Evolutionary conservation across 2,797 vertebrate species (phyloP), one percentile per base, ranked within the genome.

Genomic region (Microtus californicus): DNA sequence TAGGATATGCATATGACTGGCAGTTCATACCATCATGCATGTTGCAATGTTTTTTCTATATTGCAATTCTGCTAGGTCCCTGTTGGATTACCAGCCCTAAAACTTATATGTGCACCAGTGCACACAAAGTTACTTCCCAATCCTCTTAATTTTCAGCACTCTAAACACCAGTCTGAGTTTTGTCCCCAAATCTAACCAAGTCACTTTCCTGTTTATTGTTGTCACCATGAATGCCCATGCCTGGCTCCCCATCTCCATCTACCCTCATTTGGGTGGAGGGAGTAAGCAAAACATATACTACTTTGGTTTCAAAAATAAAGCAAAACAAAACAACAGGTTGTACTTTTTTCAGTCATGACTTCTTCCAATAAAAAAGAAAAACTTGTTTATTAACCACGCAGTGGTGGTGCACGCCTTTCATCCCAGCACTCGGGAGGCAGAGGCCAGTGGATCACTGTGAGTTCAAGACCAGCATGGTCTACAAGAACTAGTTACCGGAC

Each of bases 291-390:
- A 99, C 99, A 97, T 99, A 99, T 45, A 99, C 99, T 98, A 99
- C 99, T 98, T 99, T 99, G 96, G 99, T 99, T 98, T 99, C 99
- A 98, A 99, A 99, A 98, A 56, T 21, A 56, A 56, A 56, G 17
- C 17, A 56, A 56, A 56, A 56, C 6, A 99, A 99, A 95, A 99
- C 99, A 91, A 99, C 99, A 76, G 99, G 99, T 99, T 98, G 99
- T 99, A 78, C 99, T 99, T 97, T 99, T 99, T 93, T 99, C 99
- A 4, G 99, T 99, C 99, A 99, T 99, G 27, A 99, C 99, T 98
- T 99, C 99, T 98, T 99, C 99, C 98, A 99, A 56, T 56, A 56
- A 21, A 56, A 21, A 56, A 7, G 19, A 7, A 56, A 56, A 56
- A 21, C 19, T 56, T 21, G 0, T 21, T 56, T 56, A 56, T 56